Evolutionary conservation across 2,888 invertebrate genomes (phyloP).

Genomic region (Phorcus lineatus): DNA sequence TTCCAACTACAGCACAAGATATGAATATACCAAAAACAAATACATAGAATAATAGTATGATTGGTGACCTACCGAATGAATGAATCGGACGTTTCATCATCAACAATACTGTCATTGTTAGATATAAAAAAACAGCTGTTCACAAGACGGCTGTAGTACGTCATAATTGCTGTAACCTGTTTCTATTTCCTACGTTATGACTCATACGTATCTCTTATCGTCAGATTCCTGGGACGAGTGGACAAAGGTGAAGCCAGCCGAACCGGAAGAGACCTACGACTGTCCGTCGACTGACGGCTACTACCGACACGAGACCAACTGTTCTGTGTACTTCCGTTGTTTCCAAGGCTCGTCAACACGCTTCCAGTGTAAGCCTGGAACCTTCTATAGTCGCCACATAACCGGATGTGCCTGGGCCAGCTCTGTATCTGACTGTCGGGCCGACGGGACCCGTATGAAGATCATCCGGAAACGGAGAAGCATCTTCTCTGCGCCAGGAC

Average conservation of each 20-base stretch:
- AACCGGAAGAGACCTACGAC: neutral
- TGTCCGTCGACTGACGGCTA: neutral
- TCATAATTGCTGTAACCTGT: too few relatives aligned
- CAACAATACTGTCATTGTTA: too few relatives aligned
- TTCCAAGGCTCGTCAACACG: neutral
- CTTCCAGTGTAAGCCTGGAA: slow-evolving; percentile 1
- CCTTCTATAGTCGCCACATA: neutral
- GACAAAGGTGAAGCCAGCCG: neutral
- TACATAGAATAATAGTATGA: too few relatives aligned
- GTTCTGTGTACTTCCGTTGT: slow-evolving; percentile 21
- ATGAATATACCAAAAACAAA: too few relatives aligned
- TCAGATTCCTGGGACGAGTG: neutral
- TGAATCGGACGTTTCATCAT: too few relatives aligned
- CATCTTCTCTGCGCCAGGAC: slow-evolving; percentile 7
- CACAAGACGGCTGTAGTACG: too few relatives aligned
- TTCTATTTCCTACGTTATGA: too few relatives aligned
- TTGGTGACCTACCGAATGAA: too few relatives aligned
- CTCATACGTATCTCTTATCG: neutral
- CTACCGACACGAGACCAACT: slow-evolving; percentile 18
- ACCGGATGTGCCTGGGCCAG: slow-evolving; percentile 23
- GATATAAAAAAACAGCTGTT: too few relatives aligned
- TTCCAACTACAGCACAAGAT: too few relatives aligned
- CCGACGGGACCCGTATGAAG: neutral
- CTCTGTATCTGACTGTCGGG: slow-evolving; percentile 16
- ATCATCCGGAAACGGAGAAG: neutral